Conservation (phyloP, 1,140 invertebrate species). For the Araneus ventricosus region DNA sequence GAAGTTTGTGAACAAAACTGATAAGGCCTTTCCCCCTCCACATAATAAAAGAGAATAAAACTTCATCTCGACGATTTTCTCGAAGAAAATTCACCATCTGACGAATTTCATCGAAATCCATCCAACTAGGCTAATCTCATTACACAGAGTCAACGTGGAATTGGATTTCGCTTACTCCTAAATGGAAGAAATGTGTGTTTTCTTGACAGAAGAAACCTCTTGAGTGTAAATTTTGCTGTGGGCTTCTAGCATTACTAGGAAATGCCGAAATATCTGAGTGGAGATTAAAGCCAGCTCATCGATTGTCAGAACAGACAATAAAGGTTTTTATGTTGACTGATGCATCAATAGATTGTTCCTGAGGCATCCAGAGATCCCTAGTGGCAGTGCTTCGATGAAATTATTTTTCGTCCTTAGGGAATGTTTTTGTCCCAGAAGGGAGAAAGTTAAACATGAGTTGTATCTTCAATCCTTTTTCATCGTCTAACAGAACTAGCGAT, state of each 20-base stretch:
- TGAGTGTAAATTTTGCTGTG: constrained; percentile 37
- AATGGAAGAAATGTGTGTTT: constrained; percentile 30
- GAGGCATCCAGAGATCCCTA: constrained; percentile 33
- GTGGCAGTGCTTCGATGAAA: constrained; percentile 15
- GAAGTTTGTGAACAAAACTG: background rate
- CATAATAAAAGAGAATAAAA: background rate
- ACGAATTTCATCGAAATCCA: constrained; percentile 3
- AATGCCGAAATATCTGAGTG: constrained; percentile 26
- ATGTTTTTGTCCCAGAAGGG: background rate
- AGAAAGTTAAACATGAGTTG: constrained; percentile 43
- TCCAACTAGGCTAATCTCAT: constrained; percentile 21
- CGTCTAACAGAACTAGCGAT: background rate
- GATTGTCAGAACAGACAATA: constrained; percentile 32
- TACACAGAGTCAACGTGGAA: constrained; percentile 15
- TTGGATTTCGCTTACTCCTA: constrained; percentile 32
- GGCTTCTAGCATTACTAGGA: background rate
- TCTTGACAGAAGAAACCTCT: constrained; percentile 8
- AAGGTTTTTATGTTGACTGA: constrained; percentile 54
- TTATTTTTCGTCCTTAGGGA: constrained; percentile 37
- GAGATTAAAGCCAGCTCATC: constrained; percentile 39
- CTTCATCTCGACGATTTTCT: background rate
- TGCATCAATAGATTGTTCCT: constrained; percentile 50
- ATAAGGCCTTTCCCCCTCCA: background rate
- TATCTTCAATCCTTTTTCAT: constrained; percentile 20
- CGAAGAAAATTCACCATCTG: background rate